Conservation (phyloP, 1,140 invertebrate genomes). For the Anoplophora glabripennis region DNA sequence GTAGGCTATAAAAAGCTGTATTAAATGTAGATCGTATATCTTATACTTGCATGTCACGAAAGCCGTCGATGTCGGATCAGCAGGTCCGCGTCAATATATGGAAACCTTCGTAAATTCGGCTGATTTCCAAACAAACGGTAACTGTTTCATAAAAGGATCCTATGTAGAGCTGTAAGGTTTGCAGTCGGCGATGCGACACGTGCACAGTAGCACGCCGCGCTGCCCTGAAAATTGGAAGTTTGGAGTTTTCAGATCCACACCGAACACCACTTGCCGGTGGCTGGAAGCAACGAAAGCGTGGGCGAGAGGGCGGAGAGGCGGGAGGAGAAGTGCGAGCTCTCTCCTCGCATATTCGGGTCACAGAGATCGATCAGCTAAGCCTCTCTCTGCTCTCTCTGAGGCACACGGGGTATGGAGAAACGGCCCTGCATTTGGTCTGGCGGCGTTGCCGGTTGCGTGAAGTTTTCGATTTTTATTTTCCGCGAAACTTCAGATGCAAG, state of each 20-base stretch:
- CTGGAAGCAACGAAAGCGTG: neutral
- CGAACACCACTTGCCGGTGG: slow-evolving; percentile 5
- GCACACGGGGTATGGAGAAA: slow-evolving; percentile 6
- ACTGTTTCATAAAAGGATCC: too few relatives aligned
- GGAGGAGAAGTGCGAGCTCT: neutral
- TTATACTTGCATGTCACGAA: too few relatives aligned
- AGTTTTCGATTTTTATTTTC: too few relatives aligned
- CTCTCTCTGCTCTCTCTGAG: slow-evolving; percentile 7
- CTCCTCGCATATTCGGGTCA: slow-evolving; percentile 14
- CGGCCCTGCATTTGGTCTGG: neutral
- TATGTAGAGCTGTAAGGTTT: too few relatives aligned
- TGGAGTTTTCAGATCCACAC: slow-evolving; percentile 8
- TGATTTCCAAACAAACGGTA: too few relatives aligned
- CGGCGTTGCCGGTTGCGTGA: too few relatives aligned
- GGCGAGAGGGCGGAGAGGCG: neutral
- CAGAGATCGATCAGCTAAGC: slow-evolving; percentile 16
- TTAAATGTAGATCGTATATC: too few relatives aligned
- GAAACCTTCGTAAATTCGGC: too few relatives aligned
- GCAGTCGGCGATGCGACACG: neutral
- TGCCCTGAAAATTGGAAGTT: slow-evolving; percentile 1
- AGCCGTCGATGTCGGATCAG: too few relatives aligned
- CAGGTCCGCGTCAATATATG: too few relatives aligned
- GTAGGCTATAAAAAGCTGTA: too few relatives aligned
- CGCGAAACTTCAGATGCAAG: too few relatives aligned
- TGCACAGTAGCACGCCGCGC: neutral